Percentiles rank a stretch among this genome's conserved stretches.
Conservation (phyloP, 2,797 vertebrate species). For the Miichthys miiuy region DNA sequence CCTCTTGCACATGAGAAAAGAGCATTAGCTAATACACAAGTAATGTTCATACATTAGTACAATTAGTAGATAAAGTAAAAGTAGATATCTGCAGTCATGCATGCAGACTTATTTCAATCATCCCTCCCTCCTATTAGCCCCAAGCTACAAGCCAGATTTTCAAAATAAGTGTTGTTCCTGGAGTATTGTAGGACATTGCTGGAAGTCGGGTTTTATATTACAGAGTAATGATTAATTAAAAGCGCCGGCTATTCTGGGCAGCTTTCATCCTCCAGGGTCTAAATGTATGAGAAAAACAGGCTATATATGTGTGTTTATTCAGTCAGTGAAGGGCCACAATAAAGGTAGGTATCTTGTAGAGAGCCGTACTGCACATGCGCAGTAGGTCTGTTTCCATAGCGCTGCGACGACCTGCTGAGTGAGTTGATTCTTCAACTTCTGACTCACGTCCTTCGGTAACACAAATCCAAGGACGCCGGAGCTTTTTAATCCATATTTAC, state of each 20-base stretch:
- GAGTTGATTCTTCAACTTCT: slow-evolving; percentile 72
- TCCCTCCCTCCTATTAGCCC: no score
- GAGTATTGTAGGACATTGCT: no score
- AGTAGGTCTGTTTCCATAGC: slow-evolving; percentile 71
- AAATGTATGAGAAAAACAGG: neutral
- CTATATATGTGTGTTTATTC: neutral
- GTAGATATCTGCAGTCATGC: no score
- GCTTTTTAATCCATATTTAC: neutral
- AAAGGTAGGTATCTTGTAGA: neutral
- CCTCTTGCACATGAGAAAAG: neutral
- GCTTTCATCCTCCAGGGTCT: neutral
- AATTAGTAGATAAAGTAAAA: no score
- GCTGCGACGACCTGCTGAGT: slow-evolving; percentile 56
- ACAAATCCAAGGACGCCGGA: slow-evolving; percentile 3
- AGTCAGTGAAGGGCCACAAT: neutral
- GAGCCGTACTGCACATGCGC: slow-evolving; percentile 65
- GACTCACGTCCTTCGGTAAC: slow-evolving; percentile 32
- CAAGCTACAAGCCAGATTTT: no score
- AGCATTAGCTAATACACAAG: no score
- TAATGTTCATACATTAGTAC: no score
- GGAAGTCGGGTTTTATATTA: no score
- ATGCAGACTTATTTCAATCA: no score
- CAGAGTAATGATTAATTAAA: no score
- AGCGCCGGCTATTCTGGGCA: neutral
- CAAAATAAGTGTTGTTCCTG: no score